phyloP scores from a whole-genome alignment of 2,888 invertebrate genomes.

The Zonitis immaculata region DNA sequence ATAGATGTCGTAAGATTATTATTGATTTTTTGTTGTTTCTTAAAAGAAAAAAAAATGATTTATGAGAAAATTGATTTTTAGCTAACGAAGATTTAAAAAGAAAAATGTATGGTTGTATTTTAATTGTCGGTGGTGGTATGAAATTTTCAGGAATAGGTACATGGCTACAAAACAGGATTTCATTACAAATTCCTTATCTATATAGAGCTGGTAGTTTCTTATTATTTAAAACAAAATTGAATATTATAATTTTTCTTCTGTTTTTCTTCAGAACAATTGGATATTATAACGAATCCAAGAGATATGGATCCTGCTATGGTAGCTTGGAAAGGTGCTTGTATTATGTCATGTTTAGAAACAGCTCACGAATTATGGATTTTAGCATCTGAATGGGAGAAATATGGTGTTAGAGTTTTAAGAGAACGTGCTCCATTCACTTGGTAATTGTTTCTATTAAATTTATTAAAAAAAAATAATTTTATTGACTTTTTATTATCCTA shows the following conservation, averaged over 20 bases:
- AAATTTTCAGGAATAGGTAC: slow-evolving; percentile 79
- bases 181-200: slow-evolving; percentile 75
- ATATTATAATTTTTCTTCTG: background rate
- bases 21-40: background rate
- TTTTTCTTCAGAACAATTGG: slow-evolving; percentile 62
- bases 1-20: slow-evolving; percentile 65
- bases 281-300: slow-evolving; percentile 85
- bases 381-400: slow-evolving; percentile 78
- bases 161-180: slow-evolving; percentile 85
- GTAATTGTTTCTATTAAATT: slow-evolving; percentile 46
- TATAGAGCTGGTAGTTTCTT: slow-evolving; percentile 58
- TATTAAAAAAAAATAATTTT: background rate
- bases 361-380: slow-evolving; percentile 91
- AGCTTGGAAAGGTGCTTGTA: slow-evolving; percentile 92
- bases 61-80: slow-evolving; percentile 31
- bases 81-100: slow-evolving; percentile 83
- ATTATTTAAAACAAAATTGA: background rate
- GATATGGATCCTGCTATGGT: slow-evolving; percentile 89
- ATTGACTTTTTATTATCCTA: background rate
- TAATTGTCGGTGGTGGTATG: slow-evolving; percentile 89
- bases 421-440: slow-evolving; percentile 91
- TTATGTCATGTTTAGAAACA: slow-evolving; percentile 88
- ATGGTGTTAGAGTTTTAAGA: slow-evolving; percentile 77
- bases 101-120: slow-evolving; percentile 90
- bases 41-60: too few species aligned